A percentile compares a stretch with the other conserved stretches of the same genome.
Evolutionary conservation across 2,113 vertebrate species (phyloP).

Genomic region (Narcine bancroftii): DNA sequence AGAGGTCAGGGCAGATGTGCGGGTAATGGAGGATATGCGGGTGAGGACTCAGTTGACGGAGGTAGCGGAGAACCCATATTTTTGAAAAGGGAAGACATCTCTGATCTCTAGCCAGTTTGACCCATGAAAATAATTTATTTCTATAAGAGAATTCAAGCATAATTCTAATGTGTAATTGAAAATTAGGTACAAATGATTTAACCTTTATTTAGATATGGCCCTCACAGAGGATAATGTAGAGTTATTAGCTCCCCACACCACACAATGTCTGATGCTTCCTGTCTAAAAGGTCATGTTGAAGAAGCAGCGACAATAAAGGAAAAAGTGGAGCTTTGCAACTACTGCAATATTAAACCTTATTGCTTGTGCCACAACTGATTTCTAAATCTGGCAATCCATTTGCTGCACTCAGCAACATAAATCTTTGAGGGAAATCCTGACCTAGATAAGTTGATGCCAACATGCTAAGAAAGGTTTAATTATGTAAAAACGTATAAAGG

Average conservation of each 20-base stretch:
- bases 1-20: too few relatives aligned
- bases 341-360: neutral
- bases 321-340: neutral
- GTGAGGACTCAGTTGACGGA: too few relatives aligned
- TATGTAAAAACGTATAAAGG: neutral
- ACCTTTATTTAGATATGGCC: neutral
- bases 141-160: neutral
- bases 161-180: neutral
- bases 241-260: neutral
- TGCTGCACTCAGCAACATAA: neutral
- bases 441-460: neutral
- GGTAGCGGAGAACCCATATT: too few relatives aligned
- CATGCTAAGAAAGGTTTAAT: neutral
- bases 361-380: neutral
- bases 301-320: neutral
- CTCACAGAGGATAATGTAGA: neutral
- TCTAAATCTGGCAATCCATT: neutral
- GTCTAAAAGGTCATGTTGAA: conserved; percentile 20
- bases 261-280: neutral
- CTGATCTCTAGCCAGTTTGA: neutral
- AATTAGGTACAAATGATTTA: neutral
- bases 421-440: neutral
- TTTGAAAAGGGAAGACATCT: too few relatives aligned
- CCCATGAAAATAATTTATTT: neutral
- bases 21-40: too few relatives aligned